Evolutionary conservation across 2,113 vertebrate species (phyloP).

Genomic region (Dicentrarchus labrax): DNA sequence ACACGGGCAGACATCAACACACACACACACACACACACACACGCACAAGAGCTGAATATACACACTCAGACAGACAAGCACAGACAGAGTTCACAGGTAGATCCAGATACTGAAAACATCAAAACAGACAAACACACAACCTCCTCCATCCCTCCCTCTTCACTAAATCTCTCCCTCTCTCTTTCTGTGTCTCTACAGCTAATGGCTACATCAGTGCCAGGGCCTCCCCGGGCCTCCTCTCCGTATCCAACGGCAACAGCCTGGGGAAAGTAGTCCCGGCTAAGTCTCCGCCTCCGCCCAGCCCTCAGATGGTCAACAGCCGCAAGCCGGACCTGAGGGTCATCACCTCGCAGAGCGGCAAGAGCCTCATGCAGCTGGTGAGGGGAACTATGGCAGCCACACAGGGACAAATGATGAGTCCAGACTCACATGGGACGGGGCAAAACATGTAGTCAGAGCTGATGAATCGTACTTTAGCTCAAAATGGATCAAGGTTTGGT

Average conservation of each 20-base stretch:
- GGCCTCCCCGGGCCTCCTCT: slow-evolving; percentile 92
- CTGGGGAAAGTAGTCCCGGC: slow-evolving; percentile 92
- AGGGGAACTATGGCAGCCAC: slow-evolving; percentile 72
- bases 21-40: slow-evolving; percentile 20
- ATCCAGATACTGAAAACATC: slow-evolving; percentile 28
- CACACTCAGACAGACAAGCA: slow-evolving; percentile 13
- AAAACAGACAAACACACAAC: slow-evolving; percentile 24
- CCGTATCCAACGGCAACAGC: slow-evolving; percentile 92
- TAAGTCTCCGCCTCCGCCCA: slow-evolving; percentile 90
- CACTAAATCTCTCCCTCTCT: slow-evolving; percentile 15
- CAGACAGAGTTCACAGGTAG: slow-evolving; percentile 46
- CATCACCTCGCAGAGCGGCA: slow-evolving; percentile 95
- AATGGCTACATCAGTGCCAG: slow-evolving; percentile 96
- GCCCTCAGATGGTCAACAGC: slow-evolving; percentile 88
- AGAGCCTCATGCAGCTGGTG: slow-evolving; percentile 97
- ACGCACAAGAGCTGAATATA: slow-evolving; percentile 18
- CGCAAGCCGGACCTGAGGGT: slow-evolving; percentile 96
- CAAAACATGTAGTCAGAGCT: not conserved
- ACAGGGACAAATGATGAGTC: slow-evolving; percentile 10
- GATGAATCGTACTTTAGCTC: not conserved
- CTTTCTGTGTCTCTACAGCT: slow-evolving; percentile 79
- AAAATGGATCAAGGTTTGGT: not conserved
- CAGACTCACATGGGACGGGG: not conserved
- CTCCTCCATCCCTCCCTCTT: slow-evolving; percentile 33
- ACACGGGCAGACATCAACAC: slow-evolving; percentile 1